A percentile compares a stretch with the other conserved stretches of the same genome.
phyloP scores from a whole-genome alignment of 1,140 invertebrate species.

The Ganaspis sp. region DNA sequence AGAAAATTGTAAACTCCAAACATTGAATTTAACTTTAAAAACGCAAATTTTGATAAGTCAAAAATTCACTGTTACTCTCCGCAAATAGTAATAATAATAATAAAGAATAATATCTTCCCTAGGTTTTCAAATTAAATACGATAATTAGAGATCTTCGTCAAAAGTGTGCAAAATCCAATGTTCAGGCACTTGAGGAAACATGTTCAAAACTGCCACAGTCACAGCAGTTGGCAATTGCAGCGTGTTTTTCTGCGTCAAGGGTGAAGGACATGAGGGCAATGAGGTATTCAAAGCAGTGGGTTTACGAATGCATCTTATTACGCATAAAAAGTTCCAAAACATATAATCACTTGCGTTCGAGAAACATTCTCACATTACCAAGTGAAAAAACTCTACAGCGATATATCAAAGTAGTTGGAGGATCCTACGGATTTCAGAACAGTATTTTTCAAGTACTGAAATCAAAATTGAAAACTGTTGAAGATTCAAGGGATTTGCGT shows the following conservation, averaged over 20 bases:
- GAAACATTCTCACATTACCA: constrained; percentile 35
- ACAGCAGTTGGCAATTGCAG: constrained; percentile 6
- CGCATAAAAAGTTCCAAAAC: constrained; percentile 40
- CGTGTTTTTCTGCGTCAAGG: constrained; percentile 30
- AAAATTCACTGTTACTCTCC: too few species aligned
- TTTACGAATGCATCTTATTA: constrained; percentile 39
- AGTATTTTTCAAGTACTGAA: constrained; percentile 1
- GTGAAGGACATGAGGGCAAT: constrained; percentile 24
- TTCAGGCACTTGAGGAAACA: background rate
- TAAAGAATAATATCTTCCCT: background rate
- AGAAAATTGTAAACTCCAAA: too few species aligned
- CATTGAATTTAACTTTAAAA: too few species aligned
- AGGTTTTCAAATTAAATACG: background rate
- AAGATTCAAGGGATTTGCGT: background rate
- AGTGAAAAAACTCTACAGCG: background rate
- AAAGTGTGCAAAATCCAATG: constrained; percentile 2
- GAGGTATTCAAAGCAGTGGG: constrained; percentile 37
- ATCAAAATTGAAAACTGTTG: background rate
- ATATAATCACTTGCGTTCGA: constrained; percentile 34
- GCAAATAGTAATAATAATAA: too few species aligned
- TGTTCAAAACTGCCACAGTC: background rate
- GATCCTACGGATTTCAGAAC: constrained; percentile 36
- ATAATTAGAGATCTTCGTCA: background rate
- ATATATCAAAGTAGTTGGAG: constrained; percentile 25
- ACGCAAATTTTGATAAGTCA: too few species aligned